A percentile compares a stretch with the other conserved stretches of the same genome.
phyloP scores from a whole-genome alignment of 2,113 vertebrate species.

The Oreochromis niloticus region DNA sequence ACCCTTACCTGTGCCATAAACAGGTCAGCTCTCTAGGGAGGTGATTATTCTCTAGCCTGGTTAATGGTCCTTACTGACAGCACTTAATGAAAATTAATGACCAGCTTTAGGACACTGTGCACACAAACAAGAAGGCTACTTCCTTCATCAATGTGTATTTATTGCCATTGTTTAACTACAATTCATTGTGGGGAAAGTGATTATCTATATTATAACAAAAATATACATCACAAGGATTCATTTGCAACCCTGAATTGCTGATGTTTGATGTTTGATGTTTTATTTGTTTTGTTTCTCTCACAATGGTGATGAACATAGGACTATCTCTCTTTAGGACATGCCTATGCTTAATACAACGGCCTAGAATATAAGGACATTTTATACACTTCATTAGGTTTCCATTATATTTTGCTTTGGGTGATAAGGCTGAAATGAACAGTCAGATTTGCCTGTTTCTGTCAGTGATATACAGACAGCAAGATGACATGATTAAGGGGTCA shows the following conservation, averaged over 20 bases:
- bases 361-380: constrained; percentile 34
- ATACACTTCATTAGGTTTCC: constrained; percentile 62
- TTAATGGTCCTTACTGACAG: constrained; percentile 75
- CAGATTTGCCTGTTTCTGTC: constrained; percentile 57
- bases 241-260: background rate
- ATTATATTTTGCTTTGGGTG: constrained; percentile 62
- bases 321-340: background rate
- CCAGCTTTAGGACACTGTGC: constrained; percentile 27
- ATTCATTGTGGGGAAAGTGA: background rate
- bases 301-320: background rate
- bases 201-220: constrained; percentile 2
- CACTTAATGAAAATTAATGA: constrained; percentile 76
- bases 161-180: constrained; percentile 19
- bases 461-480: constrained; percentile 44
- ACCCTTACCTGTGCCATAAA: constrained; percentile 67
- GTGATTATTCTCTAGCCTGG: constrained; percentile 72
- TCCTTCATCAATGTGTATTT: constrained; percentile 30
- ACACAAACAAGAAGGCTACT: constrained; percentile 43
- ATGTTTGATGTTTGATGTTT: background rate
- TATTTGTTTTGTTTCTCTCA: background rate
- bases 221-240: constrained; percentile 26
- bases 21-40: constrained; percentile 65
- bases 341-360: constrained; percentile 17
- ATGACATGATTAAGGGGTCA: constrained; percentile 66
- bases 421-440: constrained; percentile 49